Percentiles rank a stretch among this genome's conserved stretches.
phyloP scores from a whole-genome alignment of 2,888 invertebrate genomes.

The Scaptomyza reducta region DNA sequence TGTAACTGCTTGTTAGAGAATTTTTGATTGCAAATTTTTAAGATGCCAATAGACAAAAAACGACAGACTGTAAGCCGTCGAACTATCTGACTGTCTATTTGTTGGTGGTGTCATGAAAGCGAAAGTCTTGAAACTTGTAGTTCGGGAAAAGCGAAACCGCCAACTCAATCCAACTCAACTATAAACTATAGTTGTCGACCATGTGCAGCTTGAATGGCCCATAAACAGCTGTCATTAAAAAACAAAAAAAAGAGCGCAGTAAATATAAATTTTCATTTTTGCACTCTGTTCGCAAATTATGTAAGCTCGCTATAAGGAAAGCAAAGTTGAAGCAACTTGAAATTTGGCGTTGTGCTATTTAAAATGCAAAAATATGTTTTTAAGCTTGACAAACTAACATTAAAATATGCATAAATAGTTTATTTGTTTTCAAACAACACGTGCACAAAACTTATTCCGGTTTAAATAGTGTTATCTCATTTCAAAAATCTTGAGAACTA shows the following conservation, averaged over 20 bases:
- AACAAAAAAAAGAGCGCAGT: background rate
- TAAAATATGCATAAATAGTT: background rate
- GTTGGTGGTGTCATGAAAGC: constrained; percentile 45
- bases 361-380: constrained; percentile 58
- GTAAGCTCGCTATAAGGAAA: constrained; percentile 45
- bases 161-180: constrained; percentile 13
- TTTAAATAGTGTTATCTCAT: background rate
- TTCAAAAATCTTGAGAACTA: no score
- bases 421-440: constrained; percentile 1
- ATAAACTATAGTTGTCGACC: constrained; percentile 21
- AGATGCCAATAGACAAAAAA: constrained; percentile 21
- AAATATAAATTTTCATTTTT: constrained; percentile 38
- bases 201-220: constrained; percentile 61
- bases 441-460: background rate
- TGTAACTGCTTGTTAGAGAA: constrained; percentile 30
- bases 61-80: background rate
- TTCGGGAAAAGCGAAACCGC: constrained; percentile 39
- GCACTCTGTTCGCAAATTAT: constrained; percentile 48
- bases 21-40: constrained; percentile 36
- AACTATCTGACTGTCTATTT: background rate
- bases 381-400: background rate
- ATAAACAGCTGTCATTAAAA: constrained; percentile 59
- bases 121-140: constrained; percentile 64
- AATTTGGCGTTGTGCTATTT: constrained; percentile 29
- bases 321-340: constrained; percentile 30